Evolutionary conservation across 1,140 invertebrate species (phyloP), one percentile per base, ranked within the genome.

Genomic region (Himalopsyche phryganea): DNA sequence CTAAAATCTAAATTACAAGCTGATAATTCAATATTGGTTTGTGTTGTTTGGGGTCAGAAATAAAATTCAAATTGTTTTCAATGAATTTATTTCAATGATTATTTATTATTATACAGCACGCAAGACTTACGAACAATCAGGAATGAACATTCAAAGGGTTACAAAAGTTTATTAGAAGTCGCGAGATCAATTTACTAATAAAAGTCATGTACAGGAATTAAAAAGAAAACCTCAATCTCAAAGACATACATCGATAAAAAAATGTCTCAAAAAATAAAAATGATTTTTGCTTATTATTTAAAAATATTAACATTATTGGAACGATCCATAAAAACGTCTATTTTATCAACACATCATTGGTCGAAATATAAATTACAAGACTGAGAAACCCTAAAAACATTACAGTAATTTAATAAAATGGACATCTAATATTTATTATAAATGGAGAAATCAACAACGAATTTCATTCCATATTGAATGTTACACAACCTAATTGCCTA

Each of bases 141-240:
- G 42, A 54, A 54, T 54, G 51, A 46, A 54, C 28, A 54, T 54
- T 33, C 9, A 54, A 20, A 32, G 3, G 5, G n/a, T 28, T 28
- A 28, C 23, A 28, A 28, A 5, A 28, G 4, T 28, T 9, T 28
- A 28, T 28, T 28, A 28, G 23, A 28, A 28, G 23, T 28, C 23
- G 23, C 23, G 23, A 28, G 23, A 28, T 28, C 23, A 28, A 28
- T 28, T 28, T 28, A 28, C 23, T 28, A 28, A 9, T 28, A 28
- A 5, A 28, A 28, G 23, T 28, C 23, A 28, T 28, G 23, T 28
- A 28, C 23, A 9, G 23, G 23, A 28, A 28, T 28, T 5, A 28
- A 28, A 28, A 28, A 28, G 23, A 28, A 28, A 28, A 28, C 9
- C 23, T 9, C 23, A 28, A 28, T 28, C 23, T 28, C 23, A 28